Evolutionary conservation across 2,888 invertebrate species (phyloP), one percentile per base, ranked within the genome.

Genomic region (Chrysomela aeneicollis): DNA sequence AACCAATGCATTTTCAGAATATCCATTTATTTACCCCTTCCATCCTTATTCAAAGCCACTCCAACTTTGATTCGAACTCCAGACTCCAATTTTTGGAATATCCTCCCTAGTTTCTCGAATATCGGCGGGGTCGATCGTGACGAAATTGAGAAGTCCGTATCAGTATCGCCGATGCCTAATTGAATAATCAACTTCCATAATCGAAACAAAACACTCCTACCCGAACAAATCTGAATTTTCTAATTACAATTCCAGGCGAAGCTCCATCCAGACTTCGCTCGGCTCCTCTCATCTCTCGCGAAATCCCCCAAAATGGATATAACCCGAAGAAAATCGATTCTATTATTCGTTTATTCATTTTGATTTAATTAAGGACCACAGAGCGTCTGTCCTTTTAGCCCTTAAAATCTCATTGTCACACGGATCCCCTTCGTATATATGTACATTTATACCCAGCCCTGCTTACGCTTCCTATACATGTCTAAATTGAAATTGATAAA

Each of bases 401-500:
- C 67, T 68, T 66, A 68, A 73, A 73, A 72, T 70, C 73, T 67
- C 71, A 73, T 72, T 73, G 73, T 73, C 73, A 69, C 68, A 55
- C 64, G 64, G 57, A 61, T 61, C 57, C 61, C 26, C 49, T 52
- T 61, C 55, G 58, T 15, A n/a, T 26, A n/a, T n/a, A 12, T 42
- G 15, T 35, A 35, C 12, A 35, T 12, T 10, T 35, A 35, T 35
- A 35, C 35, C 2, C 60, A 30, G 60, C 61, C 51, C 50, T 58
- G 64, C 59, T 66, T 65, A 64, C 61, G 68, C 61, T 59, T 35
- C 32, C 32, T 35, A 35, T 35, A 35, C 65, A 67, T 69, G 68
- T 72, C 71, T 69, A 74, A 74, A 74, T 75, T 73, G 72, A 74
- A 75, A 75, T 72, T 75, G 75, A 75, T 74, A 75, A 75, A 74